Percentiles rank a stretch among this genome's conserved stretches.
Conservation (phyloP, 2,888 invertebrate species). For the Nomada fucata region DNA sequence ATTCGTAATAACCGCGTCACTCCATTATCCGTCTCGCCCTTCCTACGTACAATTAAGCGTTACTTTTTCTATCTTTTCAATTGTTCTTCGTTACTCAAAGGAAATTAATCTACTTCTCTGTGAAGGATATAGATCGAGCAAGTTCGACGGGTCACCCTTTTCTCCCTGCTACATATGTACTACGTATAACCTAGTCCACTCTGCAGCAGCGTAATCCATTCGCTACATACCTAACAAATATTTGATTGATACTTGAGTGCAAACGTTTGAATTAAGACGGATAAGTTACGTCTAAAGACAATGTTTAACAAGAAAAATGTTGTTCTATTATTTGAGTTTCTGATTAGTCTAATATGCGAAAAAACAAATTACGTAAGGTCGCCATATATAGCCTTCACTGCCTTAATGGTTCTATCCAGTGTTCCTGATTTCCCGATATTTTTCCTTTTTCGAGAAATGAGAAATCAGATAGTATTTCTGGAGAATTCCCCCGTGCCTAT, state of each 20-base stretch:
- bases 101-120: too few species aligned
- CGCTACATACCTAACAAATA: background rate
- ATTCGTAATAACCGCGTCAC: constrained; percentile 62
- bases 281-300: background rate
- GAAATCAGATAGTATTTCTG: too few species aligned
- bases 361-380: constrained; percentile 53
- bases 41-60: background rate
- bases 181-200: too few species aligned
- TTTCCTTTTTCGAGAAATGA: too few species aligned
- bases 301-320: constrained; percentile 12
- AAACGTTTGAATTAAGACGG: background rate
- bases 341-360: constrained; percentile 57
- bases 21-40: constrained; percentile 5
- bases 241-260: background rate
- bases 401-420: constrained; percentile 35
- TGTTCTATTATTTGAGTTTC: constrained; percentile 21
- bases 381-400: constrained; percentile 36
- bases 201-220: too few species aligned
- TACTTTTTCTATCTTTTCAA: background rate
- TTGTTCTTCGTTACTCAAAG: background rate
- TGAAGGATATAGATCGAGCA: too few species aligned
- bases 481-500: too few species aligned
- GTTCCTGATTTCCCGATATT: background rate
- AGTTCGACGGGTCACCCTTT: too few species aligned
- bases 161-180: too few species aligned